Evolutionary conservation across 2,888 invertebrate genomes (phyloP), one percentile per base, ranked within the genome.

Genomic region (Drosophila pegasa): DNA sequence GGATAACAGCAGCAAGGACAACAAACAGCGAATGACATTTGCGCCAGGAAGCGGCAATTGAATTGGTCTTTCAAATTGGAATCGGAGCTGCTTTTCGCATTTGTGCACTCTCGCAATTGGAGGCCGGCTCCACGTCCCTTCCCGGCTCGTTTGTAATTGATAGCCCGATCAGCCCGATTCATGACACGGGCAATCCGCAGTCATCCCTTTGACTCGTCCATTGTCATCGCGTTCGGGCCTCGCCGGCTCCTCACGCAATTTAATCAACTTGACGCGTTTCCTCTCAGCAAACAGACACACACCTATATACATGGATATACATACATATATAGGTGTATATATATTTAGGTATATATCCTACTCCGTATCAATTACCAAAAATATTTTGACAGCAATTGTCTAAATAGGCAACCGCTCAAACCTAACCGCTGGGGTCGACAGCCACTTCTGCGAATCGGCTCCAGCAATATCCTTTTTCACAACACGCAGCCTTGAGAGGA

Each of bases 311-410:
- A 20, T 16, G 3, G 25, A 4, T 29, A 27, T 14, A 27, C 16
- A 12, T 14, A 27, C 3, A 22, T 7, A 5, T 18, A n/a, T 14
- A 16, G n/a, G n/a, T 14, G 2, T n/a, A n/a, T 27, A 18, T n/a
- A 18, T 38, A 29, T 9, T 2, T 5, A 18, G 22, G 8, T 12
- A 16, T 52, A 25, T 40, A 45, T 58, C 41, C 41, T 22, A 41
- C 54, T 40, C 51, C 41, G 70, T 86, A 86, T 86, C 86, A 75
- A 83, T 86, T 86, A 83, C 86, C 72, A 74, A 80, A 76, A 83
- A 83, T 86, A 74, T 86, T 86, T 86, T 86, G 86, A 86, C 86
- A 89, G 83, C 86, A 83, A 86, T 86, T 86, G 86, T 86, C 86
- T 71, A 86, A 86, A 88, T 88, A 88, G 76, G 74, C 74, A 68